A percentile compares a stretch with the other conserved stretches of the same genome.
Evolutionary conservation across 2,113 vertebrate genomes (phyloP).

Genomic region (Microtus montanus): DNA sequence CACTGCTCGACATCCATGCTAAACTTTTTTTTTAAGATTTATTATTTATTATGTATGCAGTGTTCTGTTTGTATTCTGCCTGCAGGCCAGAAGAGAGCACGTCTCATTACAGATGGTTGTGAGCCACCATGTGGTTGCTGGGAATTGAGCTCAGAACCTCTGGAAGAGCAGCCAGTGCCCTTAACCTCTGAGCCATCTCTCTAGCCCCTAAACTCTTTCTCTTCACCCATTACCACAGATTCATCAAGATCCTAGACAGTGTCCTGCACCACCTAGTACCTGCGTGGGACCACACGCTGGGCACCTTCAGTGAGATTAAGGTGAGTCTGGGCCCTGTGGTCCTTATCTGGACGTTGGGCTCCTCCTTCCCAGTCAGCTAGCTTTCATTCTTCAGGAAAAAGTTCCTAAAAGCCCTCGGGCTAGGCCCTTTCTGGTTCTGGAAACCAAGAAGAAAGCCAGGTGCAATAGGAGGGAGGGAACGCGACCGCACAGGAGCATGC

Average conservation of each 20-base stretch:
- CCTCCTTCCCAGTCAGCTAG: neutral
- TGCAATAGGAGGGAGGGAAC: neutral
- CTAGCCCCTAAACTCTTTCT: neutral
- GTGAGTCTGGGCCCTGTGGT: constrained; percentile 80
- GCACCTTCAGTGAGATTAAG: constrained; percentile 96
- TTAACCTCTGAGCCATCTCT: too few species aligned
- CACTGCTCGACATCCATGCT: neutral
- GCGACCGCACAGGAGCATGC: neutral
- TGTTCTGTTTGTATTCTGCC: too few species aligned
- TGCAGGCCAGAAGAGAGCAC: too few species aligned
- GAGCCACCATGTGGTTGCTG: too few species aligned
- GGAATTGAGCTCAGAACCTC: too few species aligned
- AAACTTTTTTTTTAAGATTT: neutral
- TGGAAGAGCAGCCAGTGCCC: too few species aligned
- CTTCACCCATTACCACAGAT: constrained; percentile 84
- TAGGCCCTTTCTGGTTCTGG: constrained; percentile 9
- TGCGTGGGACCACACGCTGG: constrained; percentile 96
- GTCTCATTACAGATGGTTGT: too few species aligned
- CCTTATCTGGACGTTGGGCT: neutral
- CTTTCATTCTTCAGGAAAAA: constrained; percentile 13
- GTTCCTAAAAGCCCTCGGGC: constrained; percentile 6
- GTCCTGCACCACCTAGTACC: constrained; percentile 95
- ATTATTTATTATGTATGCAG: too few species aligned
- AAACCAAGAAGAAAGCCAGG: constrained; percentile 37
- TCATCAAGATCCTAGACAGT: constrained; percentile 94